Base-by-base conservation (phyloP, 2,888 invertebrate genomes). In the Ferdinandea cuprea region DNA sequence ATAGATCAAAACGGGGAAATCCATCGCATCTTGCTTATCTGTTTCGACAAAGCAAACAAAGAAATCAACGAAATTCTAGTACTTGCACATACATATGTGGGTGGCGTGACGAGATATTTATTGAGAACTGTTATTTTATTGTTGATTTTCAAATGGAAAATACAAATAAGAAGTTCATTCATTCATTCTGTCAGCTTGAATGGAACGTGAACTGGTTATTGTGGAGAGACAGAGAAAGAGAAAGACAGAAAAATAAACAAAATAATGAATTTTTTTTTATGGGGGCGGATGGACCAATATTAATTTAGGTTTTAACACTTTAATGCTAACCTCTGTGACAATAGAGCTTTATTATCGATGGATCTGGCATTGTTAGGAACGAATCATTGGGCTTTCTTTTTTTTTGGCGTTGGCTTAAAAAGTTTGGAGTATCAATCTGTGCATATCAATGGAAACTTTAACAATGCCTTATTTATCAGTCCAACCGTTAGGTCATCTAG, bases 101-200 rank as follows among this genome's bases (percentile, higher is more conserved):
- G 78, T 78, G 83, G 83, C 54, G 42, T 54, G 48, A 61, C 59
- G 37, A 54, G 48, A 72, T 61, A 83, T 83, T 83, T 83, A 83
- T 73, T 66, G 77, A 59, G 69, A 61, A 32, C 35, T 35, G 13
- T 35, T 46, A 52, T 52, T 17, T 15, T 28, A 35, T 65, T 59
- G 35, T 50, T 76, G 42, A 21, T 74, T 59, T 52, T 19, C 56
- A 32, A 48, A 44, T 21, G 50, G 13, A 7, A 17, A 28, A 32
- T 28, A 35, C 35, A 19, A 19, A 48, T 54, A 50, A 58, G 71
- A 46, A 69, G 68, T 83, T 83, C 83, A 83, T 83, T 83, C 68
- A 83, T 83, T 83, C 68, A 78, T n/a, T 66, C 63, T 83, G 83
- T 83, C 78, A 77, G 7, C 48, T 59, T 69, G 73, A 73, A 66